Evolutionary conservation across 2,797 vertebrate genomes (phyloP).

Genomic region (Brotogeris chrysoptera): DNA sequence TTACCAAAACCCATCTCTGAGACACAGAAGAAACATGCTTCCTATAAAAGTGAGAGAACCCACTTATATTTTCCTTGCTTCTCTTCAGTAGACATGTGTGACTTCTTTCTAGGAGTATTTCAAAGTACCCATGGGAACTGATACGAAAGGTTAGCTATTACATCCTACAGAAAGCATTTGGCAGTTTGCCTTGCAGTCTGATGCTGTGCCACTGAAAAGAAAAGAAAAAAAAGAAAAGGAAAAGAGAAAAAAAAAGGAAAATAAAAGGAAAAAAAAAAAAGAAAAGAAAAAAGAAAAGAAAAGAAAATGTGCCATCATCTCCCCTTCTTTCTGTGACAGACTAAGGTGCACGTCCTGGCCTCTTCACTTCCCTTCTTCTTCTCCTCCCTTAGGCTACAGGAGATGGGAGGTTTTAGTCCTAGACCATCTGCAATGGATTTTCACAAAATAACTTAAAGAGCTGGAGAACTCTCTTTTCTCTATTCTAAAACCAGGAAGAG

Average conservation of each 20-base stretch:
- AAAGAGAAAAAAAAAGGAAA: no score
- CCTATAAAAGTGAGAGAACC: not conserved
- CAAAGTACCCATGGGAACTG: constrained; percentile 9
- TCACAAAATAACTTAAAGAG: not conserved
- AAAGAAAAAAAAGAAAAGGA: constrained; percentile 4
- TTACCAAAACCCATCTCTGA: not conserved
- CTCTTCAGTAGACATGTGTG: not conserved
- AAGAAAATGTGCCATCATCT: not conserved
- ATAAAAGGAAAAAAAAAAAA: no score
- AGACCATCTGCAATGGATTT: not conserved
- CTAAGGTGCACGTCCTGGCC: not conserved
- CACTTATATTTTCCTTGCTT: constrained; percentile 1
- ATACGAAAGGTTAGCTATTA: constrained; percentile 33
- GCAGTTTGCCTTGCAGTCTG: constrained; percentile 12
- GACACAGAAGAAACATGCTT: not conserved
- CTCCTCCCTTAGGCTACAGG: not conserved
- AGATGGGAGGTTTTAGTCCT: not conserved
- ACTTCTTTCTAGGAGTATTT: constrained; percentile 24
- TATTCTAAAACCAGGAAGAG: not conserved
- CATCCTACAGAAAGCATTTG: not conserved
- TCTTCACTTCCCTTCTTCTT: not conserved
- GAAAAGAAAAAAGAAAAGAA: constrained; percentile 22
- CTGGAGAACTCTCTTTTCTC: not conserved
- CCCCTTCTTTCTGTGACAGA: not conserved
- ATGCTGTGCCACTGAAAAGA: not conserved